Conservation (phyloP, 2,888 invertebrate species). For the Drosophila prolongata region DNA sequence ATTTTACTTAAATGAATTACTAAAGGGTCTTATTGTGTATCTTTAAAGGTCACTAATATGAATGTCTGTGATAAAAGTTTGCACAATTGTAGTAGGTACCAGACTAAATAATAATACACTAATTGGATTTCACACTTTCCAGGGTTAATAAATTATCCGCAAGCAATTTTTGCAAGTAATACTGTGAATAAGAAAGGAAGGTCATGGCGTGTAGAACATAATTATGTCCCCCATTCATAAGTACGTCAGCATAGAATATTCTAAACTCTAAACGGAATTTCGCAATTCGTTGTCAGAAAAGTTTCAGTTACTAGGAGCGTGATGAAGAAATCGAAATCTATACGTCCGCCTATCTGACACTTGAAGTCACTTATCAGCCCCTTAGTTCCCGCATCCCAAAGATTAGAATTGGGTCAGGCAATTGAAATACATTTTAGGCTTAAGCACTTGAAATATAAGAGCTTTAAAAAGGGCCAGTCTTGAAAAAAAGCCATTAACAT, state of each 20-base stretch:
- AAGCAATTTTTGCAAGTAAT: slow-evolving; percentile 4
- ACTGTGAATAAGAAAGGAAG: slow-evolving; percentile 6
- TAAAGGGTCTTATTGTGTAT: no score
- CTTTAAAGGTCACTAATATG: no score
- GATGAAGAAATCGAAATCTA: slow-evolving; percentile 26
- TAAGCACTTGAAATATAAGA: neutral
- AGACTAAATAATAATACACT: neutral
- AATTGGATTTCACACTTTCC: neutral
- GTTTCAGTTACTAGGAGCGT: slow-evolving; percentile 35
- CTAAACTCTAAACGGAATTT: slow-evolving; percentile 11
- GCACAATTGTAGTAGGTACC: neutral
- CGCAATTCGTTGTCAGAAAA: slow-evolving; percentile 5
- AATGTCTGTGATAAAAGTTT: neutral
- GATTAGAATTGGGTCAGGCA: slow-evolving; percentile 4
- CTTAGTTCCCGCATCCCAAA: neutral
- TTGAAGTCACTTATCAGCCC: slow-evolving; percentile 41
- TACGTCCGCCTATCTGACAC: slow-evolving; percentile 3
- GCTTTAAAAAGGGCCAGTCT: neutral
- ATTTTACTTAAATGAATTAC: no score
- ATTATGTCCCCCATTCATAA: neutral
- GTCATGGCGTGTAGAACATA: neutral
- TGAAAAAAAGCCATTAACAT: neutral
- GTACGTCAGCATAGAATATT: slow-evolving; percentile 11
- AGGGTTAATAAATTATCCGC: neutral
- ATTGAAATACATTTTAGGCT: neutral